These are phyloP conservation scores for Mastacembelus armatus DNA, from an alignment of 2,797 vertebrate species.

Conservation along the genomic window DNA sequence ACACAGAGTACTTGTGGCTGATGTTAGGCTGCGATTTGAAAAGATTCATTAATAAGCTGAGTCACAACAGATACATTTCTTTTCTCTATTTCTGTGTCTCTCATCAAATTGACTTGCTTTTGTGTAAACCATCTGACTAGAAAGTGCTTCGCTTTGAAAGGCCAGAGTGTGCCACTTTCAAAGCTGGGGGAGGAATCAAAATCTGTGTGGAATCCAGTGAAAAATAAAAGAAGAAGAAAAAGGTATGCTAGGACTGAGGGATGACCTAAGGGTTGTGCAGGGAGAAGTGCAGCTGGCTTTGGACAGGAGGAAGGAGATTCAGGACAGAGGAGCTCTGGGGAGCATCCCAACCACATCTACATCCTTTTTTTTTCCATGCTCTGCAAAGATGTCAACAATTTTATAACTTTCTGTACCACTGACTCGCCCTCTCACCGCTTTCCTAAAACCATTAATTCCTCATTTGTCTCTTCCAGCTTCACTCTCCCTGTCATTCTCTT, in stretches of 20 bases:
- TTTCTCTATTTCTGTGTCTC: conserved; percentile 4
- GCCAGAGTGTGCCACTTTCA: conserved; percentile 32
- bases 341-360: conserved; percentile 31
- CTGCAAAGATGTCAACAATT: not conserved
- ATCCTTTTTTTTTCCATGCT: conserved; percentile 27
- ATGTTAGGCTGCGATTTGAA: conserved; percentile 1
- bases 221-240: not conserved
- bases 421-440: not conserved
- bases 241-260: not conserved
- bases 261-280: conserved; percentile 10
- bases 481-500: not conserved
- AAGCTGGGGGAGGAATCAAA: conserved; percentile 31
- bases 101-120: conserved; percentile 28
- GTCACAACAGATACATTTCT: conserved; percentile 10
- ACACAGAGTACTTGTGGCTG: not conserved
- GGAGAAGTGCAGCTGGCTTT: conserved; percentile 25
- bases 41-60: conserved; percentile 11
- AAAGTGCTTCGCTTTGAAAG: conserved; percentile 38
- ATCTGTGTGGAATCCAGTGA: conserved; percentile 21
- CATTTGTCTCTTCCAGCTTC: conserved; percentile 7
- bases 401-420: conserved; percentile 6
- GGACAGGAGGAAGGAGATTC: conserved; percentile 16
- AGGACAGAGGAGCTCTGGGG: conserved; percentile 36
- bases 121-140: conserved; percentile 17
- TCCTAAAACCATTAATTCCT: not conserved